Percentiles rank a stretch among this genome's conserved stretches.
phyloP scores from a whole-genome alignment of 2,888 invertebrate species.

The Conchocele bisecta region DNA sequence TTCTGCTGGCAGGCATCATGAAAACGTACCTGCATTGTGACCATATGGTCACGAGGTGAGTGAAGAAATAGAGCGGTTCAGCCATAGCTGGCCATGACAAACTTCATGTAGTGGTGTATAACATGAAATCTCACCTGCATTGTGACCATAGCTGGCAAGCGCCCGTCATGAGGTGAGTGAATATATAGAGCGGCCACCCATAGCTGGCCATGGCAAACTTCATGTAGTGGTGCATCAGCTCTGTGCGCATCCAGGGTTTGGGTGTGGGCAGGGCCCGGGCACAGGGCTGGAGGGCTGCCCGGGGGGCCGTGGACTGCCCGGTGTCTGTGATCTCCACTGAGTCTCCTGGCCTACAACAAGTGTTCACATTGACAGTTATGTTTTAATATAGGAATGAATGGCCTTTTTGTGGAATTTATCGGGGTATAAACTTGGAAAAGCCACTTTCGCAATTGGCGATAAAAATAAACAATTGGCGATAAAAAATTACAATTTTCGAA shows the following conservation, averaged over 20 bases:
- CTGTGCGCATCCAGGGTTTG: conserved; percentile 90
- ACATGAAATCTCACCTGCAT: conserved; percentile 82
- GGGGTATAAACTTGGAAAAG: too few species aligned
- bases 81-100: conserved; percentile 93
- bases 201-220: conserved; percentile 92
- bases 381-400: too few species aligned
- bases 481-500: too few species aligned
- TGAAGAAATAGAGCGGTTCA: conserved; percentile 93
- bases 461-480: too few species aligned
- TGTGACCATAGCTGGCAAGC: conserved; percentile 86
- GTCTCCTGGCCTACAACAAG: too few species aligned
- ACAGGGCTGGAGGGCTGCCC: background rate
- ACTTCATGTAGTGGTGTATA: conserved; percentile 90
- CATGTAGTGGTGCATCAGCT: conserved; percentile 90
- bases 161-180: conserved; percentile 89
- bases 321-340: background rate
- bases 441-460: too few species aligned
- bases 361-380: too few species aligned
- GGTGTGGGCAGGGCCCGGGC: conserved; percentile 30
- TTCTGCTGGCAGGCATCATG: too few species aligned
- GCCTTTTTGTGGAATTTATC: too few species aligned
- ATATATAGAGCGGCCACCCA: conserved; percentile 94
- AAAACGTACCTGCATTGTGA: conserved; percentile 75
- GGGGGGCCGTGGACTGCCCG: background rate
- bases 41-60: conserved; percentile 88